Evolutionary conservation across 2,113 vertebrate genomes (phyloP).

Genomic region (Alexandromys fortis): DNA sequence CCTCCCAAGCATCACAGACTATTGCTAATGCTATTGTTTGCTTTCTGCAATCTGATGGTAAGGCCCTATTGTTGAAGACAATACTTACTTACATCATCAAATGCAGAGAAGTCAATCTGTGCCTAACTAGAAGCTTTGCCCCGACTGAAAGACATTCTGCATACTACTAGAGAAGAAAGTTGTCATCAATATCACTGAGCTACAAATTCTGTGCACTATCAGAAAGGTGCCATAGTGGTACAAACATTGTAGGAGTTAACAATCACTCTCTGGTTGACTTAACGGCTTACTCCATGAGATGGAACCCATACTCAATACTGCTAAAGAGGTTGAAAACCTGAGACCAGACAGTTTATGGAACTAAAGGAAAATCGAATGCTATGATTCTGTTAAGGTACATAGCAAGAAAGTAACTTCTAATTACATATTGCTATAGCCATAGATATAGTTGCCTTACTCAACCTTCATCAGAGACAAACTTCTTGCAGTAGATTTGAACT

Average conservation of each 20-base stretch:
- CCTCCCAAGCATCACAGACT: background rate
- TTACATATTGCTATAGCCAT: background rate
- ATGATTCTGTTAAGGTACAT: background rate
- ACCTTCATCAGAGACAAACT: background rate
- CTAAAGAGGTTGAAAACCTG: background rate
- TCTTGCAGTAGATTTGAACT: background rate
- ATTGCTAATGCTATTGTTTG: background rate
- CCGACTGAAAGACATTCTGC: background rate
- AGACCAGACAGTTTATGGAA: background rate
- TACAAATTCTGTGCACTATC: background rate
- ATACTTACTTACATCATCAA: background rate
- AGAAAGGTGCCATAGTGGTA: background rate
- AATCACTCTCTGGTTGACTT: background rate
- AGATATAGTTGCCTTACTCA: background rate
- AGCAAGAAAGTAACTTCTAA: background rate
- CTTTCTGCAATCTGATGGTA: background rate
- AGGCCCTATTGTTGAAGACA: background rate
- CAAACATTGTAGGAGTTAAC: background rate
- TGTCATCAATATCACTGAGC: background rate
- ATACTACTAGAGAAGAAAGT: background rate
- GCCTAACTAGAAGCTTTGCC: background rate
- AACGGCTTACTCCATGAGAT: background rate
- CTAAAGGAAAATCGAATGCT: background rate
- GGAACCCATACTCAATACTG: background rate
- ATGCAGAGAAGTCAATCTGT: background rate